Evolutionary conservation across 2,797 vertebrate genomes (phyloP).

Genomic region (Lycodopsis pacificus): DNA sequence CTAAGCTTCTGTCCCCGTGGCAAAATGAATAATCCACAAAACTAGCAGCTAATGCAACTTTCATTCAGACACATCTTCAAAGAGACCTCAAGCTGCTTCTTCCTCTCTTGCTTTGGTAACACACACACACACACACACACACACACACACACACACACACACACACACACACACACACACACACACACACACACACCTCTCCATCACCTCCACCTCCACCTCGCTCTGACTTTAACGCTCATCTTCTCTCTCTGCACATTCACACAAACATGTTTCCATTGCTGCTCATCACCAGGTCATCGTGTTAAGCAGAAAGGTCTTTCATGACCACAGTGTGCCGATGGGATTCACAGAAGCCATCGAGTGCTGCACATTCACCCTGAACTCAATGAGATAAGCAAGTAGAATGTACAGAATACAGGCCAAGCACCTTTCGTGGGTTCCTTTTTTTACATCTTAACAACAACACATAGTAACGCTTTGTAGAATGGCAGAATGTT

Average conservation of each 20-base stretch:
- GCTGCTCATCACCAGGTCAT: slow-evolving; percentile 2
- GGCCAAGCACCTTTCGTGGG: not conserved
- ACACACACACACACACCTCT: not conserved
- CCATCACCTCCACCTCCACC: too few species aligned
- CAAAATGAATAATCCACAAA: slow-evolving; percentile 70
- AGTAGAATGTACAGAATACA: too few species aligned
- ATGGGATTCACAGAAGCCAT: not conserved
- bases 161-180: not conserved
- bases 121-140: not conserved
- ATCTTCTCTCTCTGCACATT: not conserved
- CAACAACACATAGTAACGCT: too few species aligned
- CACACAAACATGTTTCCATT: not conserved
- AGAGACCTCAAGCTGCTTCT: slow-evolving; percentile 39
- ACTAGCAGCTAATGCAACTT: slow-evolving; percentile 69
- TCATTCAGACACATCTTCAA: slow-evolving; percentile 70
- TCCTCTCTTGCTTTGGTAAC: not conserved
- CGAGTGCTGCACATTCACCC: not conserved
- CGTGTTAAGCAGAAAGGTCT: not conserved
- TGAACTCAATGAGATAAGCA: not conserved
- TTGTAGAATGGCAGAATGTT: too few species aligned
- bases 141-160: not conserved
- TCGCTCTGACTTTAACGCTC: not conserved
- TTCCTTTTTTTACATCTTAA: not conserved
- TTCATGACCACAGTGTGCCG: not conserved
- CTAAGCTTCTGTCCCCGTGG: slow-evolving; percentile 58